Percentiles rank a stretch among this genome's conserved stretches.
Conservation (phyloP, 2,888 invertebrate genomes). For the Tineola bisselliella region DNA sequence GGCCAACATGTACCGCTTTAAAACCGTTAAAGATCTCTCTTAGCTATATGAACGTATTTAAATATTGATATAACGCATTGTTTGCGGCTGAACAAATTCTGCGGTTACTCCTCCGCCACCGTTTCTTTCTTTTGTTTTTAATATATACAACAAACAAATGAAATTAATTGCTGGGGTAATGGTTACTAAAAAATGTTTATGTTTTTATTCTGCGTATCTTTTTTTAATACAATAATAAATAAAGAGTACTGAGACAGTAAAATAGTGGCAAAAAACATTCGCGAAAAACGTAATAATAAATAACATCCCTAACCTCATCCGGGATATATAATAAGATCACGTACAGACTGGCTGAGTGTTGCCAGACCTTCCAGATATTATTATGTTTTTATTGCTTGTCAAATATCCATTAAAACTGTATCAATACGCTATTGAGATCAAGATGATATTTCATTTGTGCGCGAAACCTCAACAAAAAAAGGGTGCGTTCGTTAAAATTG, state of each 20-base stretch:
- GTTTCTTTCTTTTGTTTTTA: neutral
- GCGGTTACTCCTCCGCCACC: neutral
- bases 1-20: slow-evolving; percentile 40
- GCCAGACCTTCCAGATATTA: slow-evolving; percentile 21
- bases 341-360: slow-evolving; percentile 19
- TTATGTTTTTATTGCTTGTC: slow-evolving; percentile 31
- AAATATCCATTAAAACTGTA: slow-evolving; percentile 21
- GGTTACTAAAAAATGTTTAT: too few relatives aligned
- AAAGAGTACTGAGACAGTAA: neutral
- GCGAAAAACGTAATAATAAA: neutral
- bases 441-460: neutral
- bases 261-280: neutral
- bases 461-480: neutral
- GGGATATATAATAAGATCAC: slow-evolving; percentile 33
- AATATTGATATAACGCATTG: neutral
- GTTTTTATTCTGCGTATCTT: too few relatives aligned
- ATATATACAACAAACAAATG: neutral
- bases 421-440: slow-evolving; percentile 23
- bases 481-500: slow-evolving; percentile 7
- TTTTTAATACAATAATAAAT: neutral
- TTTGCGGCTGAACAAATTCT: neutral
- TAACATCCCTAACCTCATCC: neutral
- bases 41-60: too few relatives aligned
- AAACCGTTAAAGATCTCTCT: neutral
- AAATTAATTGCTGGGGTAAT: neutral